These are phyloP conservation scores for Zaprionus nigranus DNA, from an alignment of 1,140 invertebrate genomes.

Conservation along the genomic window DNA sequence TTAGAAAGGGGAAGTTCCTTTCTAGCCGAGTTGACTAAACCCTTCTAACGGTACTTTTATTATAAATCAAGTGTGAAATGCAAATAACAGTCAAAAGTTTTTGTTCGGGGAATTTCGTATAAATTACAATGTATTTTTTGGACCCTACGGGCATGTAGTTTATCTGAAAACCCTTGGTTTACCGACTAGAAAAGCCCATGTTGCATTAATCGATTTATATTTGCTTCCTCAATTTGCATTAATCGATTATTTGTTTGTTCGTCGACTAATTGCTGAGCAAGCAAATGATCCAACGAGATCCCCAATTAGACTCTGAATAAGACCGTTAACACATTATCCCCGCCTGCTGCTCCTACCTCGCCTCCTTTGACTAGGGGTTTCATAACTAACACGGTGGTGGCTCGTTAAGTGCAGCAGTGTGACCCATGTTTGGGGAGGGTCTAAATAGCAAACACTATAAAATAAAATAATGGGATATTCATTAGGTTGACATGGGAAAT, in stretches of 20 bases:
- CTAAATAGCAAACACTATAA: slow-evolving; percentile 10
- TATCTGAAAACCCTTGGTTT: not conserved
- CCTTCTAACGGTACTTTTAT: not conserved
- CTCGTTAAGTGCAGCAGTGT: slow-evolving; percentile 11
- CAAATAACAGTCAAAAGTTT: not conserved
- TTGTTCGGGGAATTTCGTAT: not conserved
- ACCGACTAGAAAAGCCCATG: not conserved
- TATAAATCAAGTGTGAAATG: not conserved
- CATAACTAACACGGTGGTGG: slow-evolving; percentile 10
- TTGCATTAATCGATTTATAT: slow-evolving; percentile 6
- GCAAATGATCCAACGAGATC: slow-evolving; percentile 26
- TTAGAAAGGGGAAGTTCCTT: slow-evolving; percentile 31
- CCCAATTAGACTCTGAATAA: slow-evolving; percentile 38
- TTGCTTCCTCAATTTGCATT: slow-evolving; percentile 30
- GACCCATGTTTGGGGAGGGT: slow-evolving; percentile 9
- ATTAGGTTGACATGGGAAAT: slow-evolving; percentile 68
- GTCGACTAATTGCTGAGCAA: slow-evolving; percentile 36
- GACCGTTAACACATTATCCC: slow-evolving; percentile 25
- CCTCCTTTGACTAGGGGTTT: slow-evolving; percentile 16
- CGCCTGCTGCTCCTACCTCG: not conserved
- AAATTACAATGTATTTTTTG: not conserved
- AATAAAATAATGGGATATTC: slow-evolving; percentile 23
- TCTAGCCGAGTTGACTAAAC: not conserved
- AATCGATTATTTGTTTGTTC: slow-evolving; percentile 23
- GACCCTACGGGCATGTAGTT: not conserved